phyloP scores from a whole-genome alignment of 2,888 invertebrate genomes.

The Agrotis segetum region DNA sequence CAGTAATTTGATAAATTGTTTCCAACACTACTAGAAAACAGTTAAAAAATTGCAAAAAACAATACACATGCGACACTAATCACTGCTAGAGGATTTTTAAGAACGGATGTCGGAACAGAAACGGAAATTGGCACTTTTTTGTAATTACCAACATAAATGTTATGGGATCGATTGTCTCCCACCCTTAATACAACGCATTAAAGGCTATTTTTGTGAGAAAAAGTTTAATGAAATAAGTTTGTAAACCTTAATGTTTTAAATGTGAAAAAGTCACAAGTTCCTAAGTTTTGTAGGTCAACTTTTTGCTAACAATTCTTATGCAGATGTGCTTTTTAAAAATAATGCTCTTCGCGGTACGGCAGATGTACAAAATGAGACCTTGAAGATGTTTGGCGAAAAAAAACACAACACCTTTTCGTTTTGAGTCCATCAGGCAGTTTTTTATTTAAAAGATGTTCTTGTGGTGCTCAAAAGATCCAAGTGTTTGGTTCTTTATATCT shows the following conservation, averaged over 20 bases:
- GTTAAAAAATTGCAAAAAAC: slow-evolving; percentile 83
- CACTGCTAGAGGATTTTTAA: slow-evolving; percentile 87
- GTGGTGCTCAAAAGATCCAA: slow-evolving; percentile 51
- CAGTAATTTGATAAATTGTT: slow-evolving; percentile 83
- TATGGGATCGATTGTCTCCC: slow-evolving; percentile 19
- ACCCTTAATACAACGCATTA: slow-evolving; percentile 58
- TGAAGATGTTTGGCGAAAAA: slow-evolving; percentile 85
- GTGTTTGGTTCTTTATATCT: slow-evolving; percentile 50
- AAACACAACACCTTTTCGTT: slow-evolving; percentile 84
- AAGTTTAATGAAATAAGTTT: slow-evolving; percentile 8
- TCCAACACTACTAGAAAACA: slow-evolving; percentile 76
- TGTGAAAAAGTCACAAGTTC: slow-evolving; percentile 64
- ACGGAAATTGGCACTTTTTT: slow-evolving; percentile 90
- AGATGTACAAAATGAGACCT: slow-evolving; percentile 85
- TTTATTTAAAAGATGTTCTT: slow-evolving; percentile 68
- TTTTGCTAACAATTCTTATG: slow-evolving; percentile 90
- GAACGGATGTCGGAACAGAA: slow-evolving; percentile 85
- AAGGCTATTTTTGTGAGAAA: slow-evolving; percentile 52
- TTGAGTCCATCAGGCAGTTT: slow-evolving; percentile 75
- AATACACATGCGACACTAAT: slow-evolving; percentile 86
- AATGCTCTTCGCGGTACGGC: slow-evolving; percentile 81
- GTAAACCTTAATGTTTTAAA: slow-evolving; percentile 61
- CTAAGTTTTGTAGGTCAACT: slow-evolving; percentile 88
- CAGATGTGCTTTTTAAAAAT: slow-evolving; percentile 87
- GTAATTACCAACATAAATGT: slow-evolving; percentile 61